phyloP scores from a whole-genome alignment of 1,140 invertebrate genomes.

The Bombyx mandarina region DNA sequence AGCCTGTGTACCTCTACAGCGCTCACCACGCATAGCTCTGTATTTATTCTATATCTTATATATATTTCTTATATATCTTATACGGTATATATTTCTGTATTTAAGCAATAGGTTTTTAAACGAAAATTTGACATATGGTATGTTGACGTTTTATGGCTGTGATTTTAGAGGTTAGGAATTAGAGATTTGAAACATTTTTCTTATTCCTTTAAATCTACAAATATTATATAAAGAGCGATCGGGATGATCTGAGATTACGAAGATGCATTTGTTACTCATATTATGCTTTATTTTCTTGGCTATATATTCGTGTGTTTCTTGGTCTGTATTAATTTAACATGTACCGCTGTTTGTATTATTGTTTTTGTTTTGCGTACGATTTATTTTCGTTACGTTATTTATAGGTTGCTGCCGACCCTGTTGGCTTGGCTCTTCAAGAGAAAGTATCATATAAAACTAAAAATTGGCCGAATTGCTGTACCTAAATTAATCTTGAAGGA shows the following conservation, averaged over 20 bases:
- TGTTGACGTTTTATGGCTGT: no score
- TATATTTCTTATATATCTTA: no score
- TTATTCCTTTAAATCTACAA: not conserved
- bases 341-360: constrained; percentile 20
- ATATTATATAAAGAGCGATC: constrained; percentile 8
- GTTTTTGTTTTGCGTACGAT: constrained; percentile 44
- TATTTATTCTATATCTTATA: no score
- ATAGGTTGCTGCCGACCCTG: constrained; percentile 76
- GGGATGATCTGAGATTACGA: constrained; percentile 22
- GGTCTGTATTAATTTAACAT: constrained; percentile 35
- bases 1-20: no score
- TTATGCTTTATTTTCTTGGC: constrained; percentile 43
- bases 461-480: constrained; percentile 78
- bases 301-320: constrained; percentile 61
- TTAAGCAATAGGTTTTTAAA: no score
- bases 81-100: no score
- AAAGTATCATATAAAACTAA: constrained; percentile 76
- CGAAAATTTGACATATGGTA: no score
- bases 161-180: no score
- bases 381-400: constrained; percentile 43
- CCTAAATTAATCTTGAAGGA: constrained; percentile 78
- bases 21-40: no score
- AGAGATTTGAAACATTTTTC: constrained; percentile 19
- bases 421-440: constrained; percentile 78
- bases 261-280: constrained; percentile 53